These are phyloP conservation scores for Labroides dimidiatus DNA, from an alignment of 2,797 vertebrate genomes.

Conservation along the genomic window DNA sequence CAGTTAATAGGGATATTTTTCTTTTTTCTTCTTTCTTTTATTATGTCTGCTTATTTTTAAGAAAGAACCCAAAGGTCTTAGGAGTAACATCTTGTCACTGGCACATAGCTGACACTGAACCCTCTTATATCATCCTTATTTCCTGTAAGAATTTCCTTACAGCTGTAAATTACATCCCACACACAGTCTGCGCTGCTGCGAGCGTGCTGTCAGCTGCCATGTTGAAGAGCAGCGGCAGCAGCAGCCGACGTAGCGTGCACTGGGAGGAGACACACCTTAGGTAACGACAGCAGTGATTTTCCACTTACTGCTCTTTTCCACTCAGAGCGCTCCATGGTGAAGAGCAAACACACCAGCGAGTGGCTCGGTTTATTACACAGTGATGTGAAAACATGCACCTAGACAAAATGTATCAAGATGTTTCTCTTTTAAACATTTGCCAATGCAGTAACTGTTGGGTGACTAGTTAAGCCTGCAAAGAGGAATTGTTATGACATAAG, in stretches of 20 bases:
- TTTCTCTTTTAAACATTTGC: too few relatives aligned
- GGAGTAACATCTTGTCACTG: not conserved
- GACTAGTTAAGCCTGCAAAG: too few relatives aligned
- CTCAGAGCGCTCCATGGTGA: constrained; percentile 9
- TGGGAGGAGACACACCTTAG: constrained; percentile 51
- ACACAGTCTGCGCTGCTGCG: not conserved
- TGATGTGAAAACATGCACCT: too few relatives aligned
- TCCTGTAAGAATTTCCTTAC: constrained; percentile 1
- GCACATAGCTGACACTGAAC: not conserved
- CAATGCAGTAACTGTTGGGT: too few relatives aligned
- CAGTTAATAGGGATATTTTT: not conserved
- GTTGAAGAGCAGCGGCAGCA: not conserved
- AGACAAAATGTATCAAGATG: too few relatives aligned
- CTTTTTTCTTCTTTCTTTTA: not conserved
- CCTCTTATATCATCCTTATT: not conserved
- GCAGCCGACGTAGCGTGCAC: constrained; percentile 15
- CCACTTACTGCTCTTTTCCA: constrained; percentile 49
- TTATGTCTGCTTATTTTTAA: not conserved
- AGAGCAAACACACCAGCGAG: constrained; percentile 33
- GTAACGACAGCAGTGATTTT: constrained; percentile 60
- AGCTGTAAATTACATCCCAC: constrained; percentile 11
- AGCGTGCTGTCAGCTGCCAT: constrained; percentile 11
- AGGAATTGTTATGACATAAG: too few relatives aligned
- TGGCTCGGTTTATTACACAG: not conserved
- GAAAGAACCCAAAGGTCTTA: not conserved